Evolutionary conservation across 2,113 vertebrate species (phyloP).

Genomic region (Cyphomyrus discorhynchus): DNA sequence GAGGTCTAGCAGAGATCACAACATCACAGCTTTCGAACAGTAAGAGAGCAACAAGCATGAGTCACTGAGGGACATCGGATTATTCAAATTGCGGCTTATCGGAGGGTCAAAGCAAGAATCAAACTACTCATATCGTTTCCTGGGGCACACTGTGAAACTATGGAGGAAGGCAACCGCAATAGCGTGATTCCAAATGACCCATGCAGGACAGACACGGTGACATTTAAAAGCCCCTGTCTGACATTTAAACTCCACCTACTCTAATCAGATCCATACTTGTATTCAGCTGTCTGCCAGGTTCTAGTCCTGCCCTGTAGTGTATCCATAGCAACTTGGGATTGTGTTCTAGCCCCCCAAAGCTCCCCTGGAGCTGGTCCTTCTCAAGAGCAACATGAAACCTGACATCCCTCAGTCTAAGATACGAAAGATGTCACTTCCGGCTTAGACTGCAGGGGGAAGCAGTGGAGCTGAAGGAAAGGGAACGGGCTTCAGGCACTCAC

Average conservation of each 20-base stretch:
- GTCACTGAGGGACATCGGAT: not conserved
- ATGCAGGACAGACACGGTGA: not conserved
- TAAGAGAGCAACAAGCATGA: not conserved
- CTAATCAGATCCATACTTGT: not conserved
- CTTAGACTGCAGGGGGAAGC: not conserved
- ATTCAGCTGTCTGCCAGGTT: not conserved
- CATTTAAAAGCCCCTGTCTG: conserved; percentile 8
- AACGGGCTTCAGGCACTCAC: conserved; percentile 52
- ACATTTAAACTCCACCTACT: not conserved
- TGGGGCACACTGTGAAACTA: not conserved
- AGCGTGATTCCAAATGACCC: not conserved
- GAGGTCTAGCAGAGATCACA: not conserved
- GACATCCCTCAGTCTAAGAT: not conserved
- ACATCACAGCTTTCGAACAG: not conserved
- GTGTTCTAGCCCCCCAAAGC: too few species aligned
- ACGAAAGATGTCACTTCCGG: not conserved
- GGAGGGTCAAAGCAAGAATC: not conserved
- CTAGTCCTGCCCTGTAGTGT: not conserved
- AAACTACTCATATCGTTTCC: not conserved
- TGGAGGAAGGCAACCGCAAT: not conserved
- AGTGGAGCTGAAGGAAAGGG: not conserved
- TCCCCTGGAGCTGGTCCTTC: not conserved
- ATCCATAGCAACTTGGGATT: not conserved
- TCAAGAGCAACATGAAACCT: not conserved
- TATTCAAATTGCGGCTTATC: not conserved